Evolutionary conservation across 2,888 invertebrate genomes (phyloP), one percentile per base, ranked within the genome.

Genomic region (Himalopsyche tibetana): DNA sequence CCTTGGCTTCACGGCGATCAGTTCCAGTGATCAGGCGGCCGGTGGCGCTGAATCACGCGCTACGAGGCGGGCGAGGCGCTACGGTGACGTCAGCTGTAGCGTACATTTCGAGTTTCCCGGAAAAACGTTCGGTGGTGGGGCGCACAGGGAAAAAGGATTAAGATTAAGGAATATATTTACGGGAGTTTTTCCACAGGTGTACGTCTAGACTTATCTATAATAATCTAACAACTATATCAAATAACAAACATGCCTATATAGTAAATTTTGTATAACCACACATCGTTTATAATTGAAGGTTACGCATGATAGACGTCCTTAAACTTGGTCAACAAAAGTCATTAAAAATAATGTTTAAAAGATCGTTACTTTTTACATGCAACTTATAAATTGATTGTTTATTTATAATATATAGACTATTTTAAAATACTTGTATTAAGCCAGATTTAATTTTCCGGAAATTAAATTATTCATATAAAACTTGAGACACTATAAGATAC

Each of bases 51-150:
- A 51, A 12, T 51, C 74, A 74, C 74, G 19, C 63, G 19, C 28
- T 51, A 15, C 51, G 51, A 51, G 51, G 74, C 74, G 74, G 74
- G 74, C 74, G 36, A 38, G 74, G 63, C 63, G 36, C 74, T 74
- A 36, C 36, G 74, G 28, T 74, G 74, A 74, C 74, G 74, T 74
- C 74, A 74, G 28, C 38, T 36, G 38, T 36, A 74, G 74, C 74
- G 74, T 38, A 74, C 38, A 74, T 69, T 69, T 69, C 69, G 69
- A 69, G 74, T 74, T 74, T 74, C 74, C 74, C 74, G 74, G 74
- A 74, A 74, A 74, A 74, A 9, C 36, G 19, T 15, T 5, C 74
- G 74, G 74, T 38, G 51, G 51, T 51, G 51, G 51, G 2, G 51
- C 51, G 51, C 15, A 51, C 51, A 8, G 74, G 63, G 19, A 74